These are phyloP conservation scores for Nothocercus nigrocapillus DNA, from an alignment of 2,113 vertebrate genomes.

Conservation along the genomic window DNA sequence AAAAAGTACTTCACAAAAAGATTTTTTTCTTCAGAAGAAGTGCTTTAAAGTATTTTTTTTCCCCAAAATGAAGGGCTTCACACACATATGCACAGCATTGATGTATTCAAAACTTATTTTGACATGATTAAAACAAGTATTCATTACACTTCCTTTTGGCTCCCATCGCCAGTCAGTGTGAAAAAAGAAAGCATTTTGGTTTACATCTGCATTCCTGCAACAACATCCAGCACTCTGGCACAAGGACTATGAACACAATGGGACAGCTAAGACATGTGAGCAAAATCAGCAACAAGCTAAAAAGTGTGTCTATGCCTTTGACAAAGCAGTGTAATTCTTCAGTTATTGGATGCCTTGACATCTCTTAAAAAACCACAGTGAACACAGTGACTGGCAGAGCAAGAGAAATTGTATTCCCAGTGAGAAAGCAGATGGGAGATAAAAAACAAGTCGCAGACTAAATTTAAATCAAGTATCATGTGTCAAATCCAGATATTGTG, in stretches of 20 bases:
- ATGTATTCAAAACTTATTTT: neutral
- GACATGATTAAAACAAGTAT: neutral
- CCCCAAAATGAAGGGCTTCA: neutral
- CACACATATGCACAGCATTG: neutral
- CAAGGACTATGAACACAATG: neutral
- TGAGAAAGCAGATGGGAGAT: neutral
- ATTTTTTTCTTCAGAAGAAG: neutral
- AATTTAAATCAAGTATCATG: neutral
- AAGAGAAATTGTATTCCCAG: neutral
- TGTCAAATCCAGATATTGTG: neutral
- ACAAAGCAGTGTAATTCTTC: neutral
- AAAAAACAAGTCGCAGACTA: neutral
- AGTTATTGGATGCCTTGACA: neutral
- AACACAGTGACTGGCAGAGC: neutral
- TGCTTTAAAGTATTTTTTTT: neutral
- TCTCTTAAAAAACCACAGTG: neutral
- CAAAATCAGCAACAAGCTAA: neutral
- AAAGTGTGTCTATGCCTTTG: neutral
- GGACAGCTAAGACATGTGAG: rapidly evolving
- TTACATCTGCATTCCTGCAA: neutral
- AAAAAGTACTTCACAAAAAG: rapidly evolving
- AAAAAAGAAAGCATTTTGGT: neutral
- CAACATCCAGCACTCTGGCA: neutral
- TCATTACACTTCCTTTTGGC: neutral
- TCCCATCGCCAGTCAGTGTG: rapidly evolving